Conservation (phyloP, 1,140 invertebrate genomes). For the Lasioglossum baleicum region DNA sequence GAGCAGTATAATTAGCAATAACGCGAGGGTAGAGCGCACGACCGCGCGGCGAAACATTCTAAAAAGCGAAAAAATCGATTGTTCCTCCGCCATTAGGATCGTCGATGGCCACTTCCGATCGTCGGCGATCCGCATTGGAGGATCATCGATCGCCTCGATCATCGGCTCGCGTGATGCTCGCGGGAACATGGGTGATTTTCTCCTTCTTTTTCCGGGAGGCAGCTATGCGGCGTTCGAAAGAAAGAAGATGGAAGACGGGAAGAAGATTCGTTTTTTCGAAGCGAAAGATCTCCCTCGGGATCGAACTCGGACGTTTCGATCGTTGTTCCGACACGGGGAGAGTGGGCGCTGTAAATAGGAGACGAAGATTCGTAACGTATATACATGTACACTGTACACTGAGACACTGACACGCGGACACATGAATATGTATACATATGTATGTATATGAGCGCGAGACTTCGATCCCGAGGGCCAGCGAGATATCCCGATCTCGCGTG, state of each 20-base stretch:
- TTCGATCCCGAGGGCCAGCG: constrained; percentile 46
- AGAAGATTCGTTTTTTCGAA: constrained; percentile 9
- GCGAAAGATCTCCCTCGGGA: constrained; percentile 9
- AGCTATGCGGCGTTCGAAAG: background rate
- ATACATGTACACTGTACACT: too few species aligned
- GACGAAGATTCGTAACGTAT: constrained; percentile 9
- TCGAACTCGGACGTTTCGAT: constrained; percentile 17
- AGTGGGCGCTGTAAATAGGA: constrained; percentile 31
- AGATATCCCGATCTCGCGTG: constrained; percentile 36
- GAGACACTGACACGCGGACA: background rate
- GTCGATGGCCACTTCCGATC: too few species aligned
- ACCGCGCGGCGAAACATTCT: too few species aligned
- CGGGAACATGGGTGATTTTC: background rate
- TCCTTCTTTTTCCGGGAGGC: background rate
- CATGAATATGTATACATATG: constrained; percentile 4
- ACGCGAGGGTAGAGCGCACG: too few species aligned
- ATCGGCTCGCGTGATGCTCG: background rate
- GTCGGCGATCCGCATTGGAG: too few species aligned
- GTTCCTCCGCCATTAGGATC: too few species aligned
- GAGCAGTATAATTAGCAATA: too few species aligned
- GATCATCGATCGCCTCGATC: too few species aligned
- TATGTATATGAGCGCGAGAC: constrained; percentile 17
- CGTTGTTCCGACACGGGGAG: constrained; percentile 7
- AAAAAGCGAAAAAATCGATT: too few species aligned
- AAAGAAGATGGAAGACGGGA: background rate